A percentile compares a stretch with the other conserved stretches of the same genome.
Evolutionary conservation across 2,888 invertebrate species (phyloP).

Genomic region (Leistus spinibarbis): DNA sequence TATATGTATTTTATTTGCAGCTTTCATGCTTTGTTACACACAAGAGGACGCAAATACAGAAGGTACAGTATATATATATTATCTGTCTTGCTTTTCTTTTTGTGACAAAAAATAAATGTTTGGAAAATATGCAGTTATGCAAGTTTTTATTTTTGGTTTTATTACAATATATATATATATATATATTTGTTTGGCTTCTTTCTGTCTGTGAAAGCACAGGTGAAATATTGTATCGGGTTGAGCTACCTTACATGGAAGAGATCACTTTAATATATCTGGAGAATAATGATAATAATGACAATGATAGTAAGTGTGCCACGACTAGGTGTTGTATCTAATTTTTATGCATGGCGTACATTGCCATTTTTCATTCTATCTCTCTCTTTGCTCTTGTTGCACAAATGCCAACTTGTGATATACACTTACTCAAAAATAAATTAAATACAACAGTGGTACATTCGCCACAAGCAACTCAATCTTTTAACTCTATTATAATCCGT

Average conservation of each 20-base stretch:
- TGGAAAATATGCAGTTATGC: background rate
- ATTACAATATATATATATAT: slow-evolving; percentile 23
- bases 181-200: slow-evolving; percentile 57
- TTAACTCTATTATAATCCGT: too few species aligned
- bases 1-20: slow-evolving; percentile 63
- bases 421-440: background rate
- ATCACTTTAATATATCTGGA: slow-evolving; percentile 93
- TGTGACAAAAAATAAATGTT: background rate
- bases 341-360: slow-evolving; percentile 61
- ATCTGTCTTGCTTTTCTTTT: slow-evolving; percentile 24
- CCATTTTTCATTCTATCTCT: slow-evolving; percentile 46
- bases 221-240: slow-evolving; percentile 92
- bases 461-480: too few species aligned
- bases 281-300: slow-evolving; percentile 69
- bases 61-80: slow-evolving; percentile 65
- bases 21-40: slow-evolving; percentile 94
- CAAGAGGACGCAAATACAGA: slow-evolving; percentile 90
- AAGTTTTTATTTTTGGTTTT: slow-evolving; percentile 41
- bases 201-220: slow-evolving; percentile 67
- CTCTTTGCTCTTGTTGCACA: slow-evolving; percentile 30
- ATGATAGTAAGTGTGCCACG: slow-evolving; percentile 64
- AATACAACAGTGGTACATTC: too few species aligned
- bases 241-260: slow-evolving; percentile 93
- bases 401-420: background rate
- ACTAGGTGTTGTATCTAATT: slow-evolving; percentile 62